Conservation (phyloP, 2,797 vertebrate genomes). For the Sebastes hubbsi region DNA sequence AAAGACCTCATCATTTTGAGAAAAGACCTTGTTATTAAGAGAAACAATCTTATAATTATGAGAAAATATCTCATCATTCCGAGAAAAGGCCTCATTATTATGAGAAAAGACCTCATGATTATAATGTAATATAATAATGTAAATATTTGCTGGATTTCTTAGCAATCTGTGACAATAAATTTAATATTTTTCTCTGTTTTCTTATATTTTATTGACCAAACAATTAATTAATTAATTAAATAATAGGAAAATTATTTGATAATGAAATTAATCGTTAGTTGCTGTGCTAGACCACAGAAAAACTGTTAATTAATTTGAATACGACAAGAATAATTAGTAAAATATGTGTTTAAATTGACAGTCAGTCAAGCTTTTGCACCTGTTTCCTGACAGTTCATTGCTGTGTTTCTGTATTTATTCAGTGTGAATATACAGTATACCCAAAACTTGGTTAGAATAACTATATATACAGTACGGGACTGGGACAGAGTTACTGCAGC, state of each 20-base stretch:
- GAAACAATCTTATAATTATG: not conserved
- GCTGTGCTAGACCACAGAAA: not conserved
- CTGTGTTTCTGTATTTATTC: not conserved
- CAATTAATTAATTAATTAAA: not conserved
- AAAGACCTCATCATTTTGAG: not conserved
- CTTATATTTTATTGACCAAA: not conserved
- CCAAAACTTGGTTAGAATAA: not conserved
- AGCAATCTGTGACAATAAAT: too few species aligned
- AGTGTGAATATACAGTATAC: not conserved
- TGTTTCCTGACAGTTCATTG: not conserved
- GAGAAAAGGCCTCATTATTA: too few species aligned
- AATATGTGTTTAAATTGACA: not conserved
- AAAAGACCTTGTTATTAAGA: not conserved
- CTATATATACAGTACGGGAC: not conserved
- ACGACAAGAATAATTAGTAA: not conserved
- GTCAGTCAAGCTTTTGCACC: not conserved
- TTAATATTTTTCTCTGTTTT: too few species aligned
- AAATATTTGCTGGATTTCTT: too few species aligned
- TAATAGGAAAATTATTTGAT: not conserved
- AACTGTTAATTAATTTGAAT: rapidly evolving
- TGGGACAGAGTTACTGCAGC: not conserved
- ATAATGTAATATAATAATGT: too few species aligned
- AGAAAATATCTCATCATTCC: too few species aligned
- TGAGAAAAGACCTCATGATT: too few species aligned
- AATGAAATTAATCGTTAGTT: not conserved